Conservation (phyloP, 2,888 invertebrate genomes). For the Ecdyonurus torrentis region DNA sequence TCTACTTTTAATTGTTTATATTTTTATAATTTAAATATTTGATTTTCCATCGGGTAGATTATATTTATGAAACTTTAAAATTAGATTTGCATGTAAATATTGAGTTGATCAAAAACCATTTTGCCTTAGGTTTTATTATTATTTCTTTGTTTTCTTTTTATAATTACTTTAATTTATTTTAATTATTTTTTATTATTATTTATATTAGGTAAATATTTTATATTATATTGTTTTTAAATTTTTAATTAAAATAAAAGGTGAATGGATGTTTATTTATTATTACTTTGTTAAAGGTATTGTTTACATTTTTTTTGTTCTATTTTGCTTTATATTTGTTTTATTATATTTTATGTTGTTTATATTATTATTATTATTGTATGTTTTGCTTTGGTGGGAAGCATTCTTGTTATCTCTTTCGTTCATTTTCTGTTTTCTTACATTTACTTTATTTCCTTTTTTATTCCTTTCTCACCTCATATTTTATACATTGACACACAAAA, state of each 20-base stretch:
- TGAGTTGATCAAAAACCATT: too few relatives aligned
- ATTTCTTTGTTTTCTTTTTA: too few relatives aligned
- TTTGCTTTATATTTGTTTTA: neutral
- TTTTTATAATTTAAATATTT: too few relatives aligned
- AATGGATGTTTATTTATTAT: neutral
- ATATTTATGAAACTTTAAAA: too few relatives aligned
- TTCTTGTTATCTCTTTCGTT: neutral
- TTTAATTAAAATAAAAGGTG: neutral
- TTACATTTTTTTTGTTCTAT: neutral
- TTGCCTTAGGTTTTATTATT: too few relatives aligned
- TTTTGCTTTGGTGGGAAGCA: conserved; percentile 3
- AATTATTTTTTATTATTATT: too few relatives aligned
- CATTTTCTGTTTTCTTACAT: neutral
- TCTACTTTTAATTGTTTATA: too few relatives aligned
- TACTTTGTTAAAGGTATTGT: neutral
- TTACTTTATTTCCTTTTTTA: neutral
- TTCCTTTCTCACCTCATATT: neutral
- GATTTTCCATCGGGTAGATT: too few relatives aligned
- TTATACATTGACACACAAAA: neutral
- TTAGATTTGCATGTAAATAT: too few relatives aligned
- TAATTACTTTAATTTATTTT: too few relatives aligned
- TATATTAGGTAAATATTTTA: too few relatives aligned
- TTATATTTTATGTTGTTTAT: neutral
- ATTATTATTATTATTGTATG: neutral
- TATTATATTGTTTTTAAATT: too few relatives aligned